Base-by-base conservation (phyloP, 1,140 invertebrate genomes). In the Eueides isabella region DNA sequence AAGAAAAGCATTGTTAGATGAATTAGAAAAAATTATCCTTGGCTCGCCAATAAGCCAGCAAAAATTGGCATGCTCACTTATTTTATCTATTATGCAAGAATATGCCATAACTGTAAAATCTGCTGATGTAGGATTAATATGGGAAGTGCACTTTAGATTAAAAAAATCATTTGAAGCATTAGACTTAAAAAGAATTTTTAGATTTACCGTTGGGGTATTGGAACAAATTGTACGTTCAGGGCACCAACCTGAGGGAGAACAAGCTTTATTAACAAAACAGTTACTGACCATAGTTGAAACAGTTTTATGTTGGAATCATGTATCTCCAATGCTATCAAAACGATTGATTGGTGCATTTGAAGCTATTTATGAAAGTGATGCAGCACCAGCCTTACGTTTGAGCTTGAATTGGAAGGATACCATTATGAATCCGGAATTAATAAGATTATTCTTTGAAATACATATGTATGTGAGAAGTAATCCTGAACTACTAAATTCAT, bases 81-180 rank as follows among this genome's bases (percentile, higher is more conserved):
- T 98, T 76, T 94, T 95, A 66, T 95, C 97, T 11, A 92, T 98
- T 44, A 95, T 98, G 92, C 96, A 97, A 95, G 98, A 98, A 92
- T 98, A 97, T 94, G 96, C 97, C 61, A 96, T 95, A 44, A 97
- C 97, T n/a, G 95, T 96, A 0, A 96, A 97, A 86, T 97, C 97
- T 7, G 96, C 97, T 26, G 97, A 97, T 93, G 96, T 98, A 55
- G 97, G 97, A 11, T 89, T 98, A 48, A 96, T 97, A 16, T 98
- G 96, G 96, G 97, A 97, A 91, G 95, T 96, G n/a, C 97, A 98
- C 90, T 96, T 96, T 78, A 95, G 95, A 85, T 95, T 97, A 29
- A 98, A 98, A 89, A 96, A 96, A 81, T 94, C 96, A 55, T 98
- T 98, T 95, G 97, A 98, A 94, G 95, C 93, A 33, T 94, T 94